Conservation (phyloP, 2,113 vertebrate genomes). For the Bubalus kerabau region DNA sequence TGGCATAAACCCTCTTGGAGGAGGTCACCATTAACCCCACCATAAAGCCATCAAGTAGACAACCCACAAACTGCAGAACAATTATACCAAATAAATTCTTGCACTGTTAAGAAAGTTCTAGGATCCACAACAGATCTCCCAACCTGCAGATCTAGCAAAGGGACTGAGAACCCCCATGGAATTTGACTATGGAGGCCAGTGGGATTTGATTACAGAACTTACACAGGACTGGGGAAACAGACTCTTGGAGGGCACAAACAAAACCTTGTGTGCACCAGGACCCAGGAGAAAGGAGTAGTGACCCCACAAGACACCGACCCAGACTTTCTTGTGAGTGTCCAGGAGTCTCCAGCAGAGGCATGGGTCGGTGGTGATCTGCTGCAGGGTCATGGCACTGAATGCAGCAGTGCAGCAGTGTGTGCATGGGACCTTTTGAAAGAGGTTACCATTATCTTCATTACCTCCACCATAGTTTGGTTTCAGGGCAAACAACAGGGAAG, state of each 20-base stretch:
- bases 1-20: background rate
- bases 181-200: background rate
- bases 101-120: background rate
- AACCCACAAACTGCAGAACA: background rate
- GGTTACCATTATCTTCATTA: background rate
- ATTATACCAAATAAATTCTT: background rate
- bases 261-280: background rate
- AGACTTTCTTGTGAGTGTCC: background rate
- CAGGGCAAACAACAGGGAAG: background rate
- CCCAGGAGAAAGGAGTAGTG: background rate
- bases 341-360: background rate
- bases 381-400: background rate
- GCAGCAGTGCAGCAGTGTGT: background rate
- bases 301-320: background rate
- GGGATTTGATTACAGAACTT: background rate
- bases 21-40: background rate
- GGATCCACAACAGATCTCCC: background rate
- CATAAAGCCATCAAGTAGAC: background rate
- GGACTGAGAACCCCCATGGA: background rate
- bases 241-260: background rate
- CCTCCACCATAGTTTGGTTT: background rate
- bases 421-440: background rate
- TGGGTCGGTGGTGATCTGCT: rapidly evolving
- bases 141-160: background rate
- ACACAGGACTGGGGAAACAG: background rate